A percentile compares a stretch with the other conserved stretches of the same genome.
Conservation (phyloP, 2,888 invertebrate genomes). For the Drosophila seclusa region DNA sequence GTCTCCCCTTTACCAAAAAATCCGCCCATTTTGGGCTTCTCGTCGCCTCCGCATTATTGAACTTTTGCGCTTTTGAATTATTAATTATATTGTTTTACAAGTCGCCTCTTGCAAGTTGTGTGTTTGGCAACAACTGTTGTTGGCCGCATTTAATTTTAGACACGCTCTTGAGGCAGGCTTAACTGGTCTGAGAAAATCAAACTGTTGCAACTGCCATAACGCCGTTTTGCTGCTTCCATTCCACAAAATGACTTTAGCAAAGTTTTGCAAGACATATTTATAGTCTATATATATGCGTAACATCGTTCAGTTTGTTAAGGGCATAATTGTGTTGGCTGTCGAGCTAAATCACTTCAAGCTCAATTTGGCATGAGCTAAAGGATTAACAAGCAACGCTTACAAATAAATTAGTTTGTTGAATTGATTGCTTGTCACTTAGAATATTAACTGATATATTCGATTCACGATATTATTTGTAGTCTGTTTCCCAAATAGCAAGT, state of each 20-base stretch:
- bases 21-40: slow-evolving; percentile 15
- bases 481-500: background rate
- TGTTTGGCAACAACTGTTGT: slow-evolving; percentile 36
- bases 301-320: background rate
- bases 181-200: slow-evolving; percentile 11
- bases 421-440: background rate
- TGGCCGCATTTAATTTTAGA: slow-evolving; percentile 39
- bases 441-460: background rate
- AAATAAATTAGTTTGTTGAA: background rate
- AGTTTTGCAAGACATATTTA: background rate
- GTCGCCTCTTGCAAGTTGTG: slow-evolving; percentile 34
- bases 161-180: slow-evolving; percentile 18
- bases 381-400: background rate
- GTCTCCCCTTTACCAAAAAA: slow-evolving; percentile 7
- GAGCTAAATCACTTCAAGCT: slow-evolving; percentile 4
- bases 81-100: slow-evolving; percentile 68
- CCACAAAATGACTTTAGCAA: slow-evolving; percentile 12
- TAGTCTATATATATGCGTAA: background rate
- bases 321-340: background rate
- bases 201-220: slow-evolving; percentile 18
- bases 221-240: background rate
- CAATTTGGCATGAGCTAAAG: background rate
- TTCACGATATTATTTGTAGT: background rate
- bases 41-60: slow-evolving; percentile 59
- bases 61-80: slow-evolving; percentile 71